Base-by-base conservation (phyloP, 2,888 invertebrate genomes). In the Caenorhabditis sp. region DNA sequence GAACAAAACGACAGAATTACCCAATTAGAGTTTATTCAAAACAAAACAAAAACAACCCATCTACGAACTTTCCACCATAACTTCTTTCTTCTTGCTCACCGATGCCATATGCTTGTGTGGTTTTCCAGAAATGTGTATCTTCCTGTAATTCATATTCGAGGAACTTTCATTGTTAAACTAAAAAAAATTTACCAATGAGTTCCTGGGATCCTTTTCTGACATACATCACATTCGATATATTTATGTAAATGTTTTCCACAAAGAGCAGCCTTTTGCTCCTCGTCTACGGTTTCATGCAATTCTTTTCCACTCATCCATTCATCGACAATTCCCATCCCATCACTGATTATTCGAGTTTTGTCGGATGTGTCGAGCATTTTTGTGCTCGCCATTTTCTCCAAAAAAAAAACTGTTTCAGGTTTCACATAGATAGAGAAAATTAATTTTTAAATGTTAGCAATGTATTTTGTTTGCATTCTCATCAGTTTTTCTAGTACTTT, bases 111-210 rank as follows among this genome's bases (percentile, higher is more conserved):
- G 64, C 26, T 72, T 72, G 59, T 72, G 72, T 38, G 67, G 67
- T 67, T 77, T 80, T 31, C 83, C 83, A n/a, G 36, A 63, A 10
- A 80, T 26, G 59, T 83, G 83, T n/a, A 57, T 56, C 38, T 81
- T 59, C 82, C 82, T 77, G 67, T 61, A 73, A 61, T 31, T 26
- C 23, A 27, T n/a, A 26, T 49, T 38, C 12, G 4, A 36, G 23
- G 1, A 26, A 49, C 10, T 36, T 38, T 59, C 25, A 49, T n/a
- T n/a, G n/a, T n/a, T 4, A 23, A 49, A 31, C 31, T 31, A 4
- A 31, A 31, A 43, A 43, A 43, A 43, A 27, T 31, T 27, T n/a
- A 76, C 76, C 76, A 77, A 59, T 66, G 61, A 21, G 14, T 63
- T 27, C 79, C 79, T 1, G 61, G 59, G 26, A 79, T 70, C 8